Evolutionary conservation across 1,140 invertebrate genomes (phyloP), one percentile per base, ranked within the genome.

Genomic region (Drosophila insularis): DNA sequence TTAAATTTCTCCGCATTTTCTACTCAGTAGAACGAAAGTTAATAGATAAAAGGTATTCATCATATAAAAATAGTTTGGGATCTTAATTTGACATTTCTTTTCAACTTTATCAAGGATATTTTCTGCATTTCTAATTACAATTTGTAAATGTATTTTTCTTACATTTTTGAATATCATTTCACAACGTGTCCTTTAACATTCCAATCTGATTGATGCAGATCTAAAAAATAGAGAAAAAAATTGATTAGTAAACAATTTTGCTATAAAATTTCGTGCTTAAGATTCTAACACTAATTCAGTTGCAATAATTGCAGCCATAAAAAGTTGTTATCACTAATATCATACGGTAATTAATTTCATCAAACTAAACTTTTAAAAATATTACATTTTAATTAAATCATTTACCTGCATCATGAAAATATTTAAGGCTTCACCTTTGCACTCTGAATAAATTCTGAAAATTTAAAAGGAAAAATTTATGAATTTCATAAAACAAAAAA

Each of bases 21-120:
- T 60, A 58, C 84, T 89, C 84, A 84, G 84, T 89, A 89, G 84
- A 89, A 89, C 84, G 84, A 89, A 89, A 89, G 84, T 89, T 89
- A 87, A 74, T 89, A 80, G 70, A 74, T 80, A 70, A 80, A 80
- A 72, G 68, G 76, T 89, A 68, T 70, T 89, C 84, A 89, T 89
- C 84, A 89, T 40, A 60, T 71, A 53, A 78, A 67, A 21, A 17
- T 35, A 7, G 21, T 68, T 11, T n/a, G n/a, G n/a, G n/a, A 5
- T 40, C 2, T 40, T 14, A 5, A 40, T 14, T n/a, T 40, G 10
- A 11, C 1, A 37, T 37, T 23, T 23, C 23, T 23, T 2, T 23
- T 23, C 4, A 23, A 23, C 2, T 23, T 2, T 23, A 0, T 23
- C 23, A 23, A 23, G 23, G 23, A 23, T 4, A 23, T 23, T 23